Evolutionary conservation across 2,797 vertebrate genomes (phyloP), one percentile per base, ranked within the genome.

Genomic region (Amazona finschi): DNA sequence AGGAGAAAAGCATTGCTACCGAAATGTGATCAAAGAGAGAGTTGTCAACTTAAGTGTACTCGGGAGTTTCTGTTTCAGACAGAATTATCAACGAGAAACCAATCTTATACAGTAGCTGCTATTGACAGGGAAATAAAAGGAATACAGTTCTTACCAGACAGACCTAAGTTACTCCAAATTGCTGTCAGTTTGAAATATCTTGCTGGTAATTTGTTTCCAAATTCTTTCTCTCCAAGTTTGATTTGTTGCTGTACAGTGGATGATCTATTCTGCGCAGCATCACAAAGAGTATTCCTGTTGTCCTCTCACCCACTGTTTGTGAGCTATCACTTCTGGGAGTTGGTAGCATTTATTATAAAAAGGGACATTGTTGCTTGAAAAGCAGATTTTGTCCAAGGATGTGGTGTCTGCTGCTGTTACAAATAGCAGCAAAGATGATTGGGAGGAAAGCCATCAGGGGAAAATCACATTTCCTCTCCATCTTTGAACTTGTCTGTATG

Each of bases 1-100:
- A 89, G 93, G 96, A 97, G 95, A 97, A 97, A 97, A 95, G 95
- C 95, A 96, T 83, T 89, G 83, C 95, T 95, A 84, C 65, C 14
- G 18, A 97, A 97, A 95, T 95, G 94, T 93, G 78, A 97, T 96
- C 91, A 91, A 91, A 93, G 78, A 91, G 65, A 87, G 49, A 86
- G 95, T 96, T 96, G 97, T 96, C 94, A 95, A 85, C 77, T 69
- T 92, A 94, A 95, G 91, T 90, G 85, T 87, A 91, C 96, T 92
- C 61, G n/a, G 69, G 94, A 96, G 87, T 93, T 93, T 91, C 95
- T 91, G 66, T 91, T 97, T 95, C 93, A 93, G 93, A 87, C 93
- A 96, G 92, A 97, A 92, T 92, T 92, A 92, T 90, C 96, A 97
- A 75, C 7, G 27, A 94, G 87, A 95, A 95, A 79, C 89, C 74